These are phyloP conservation scores for Caradrina clavipalpis DNA, from an alignment of 2,888 invertebrate species.

Conservation along the genomic window DNA sequence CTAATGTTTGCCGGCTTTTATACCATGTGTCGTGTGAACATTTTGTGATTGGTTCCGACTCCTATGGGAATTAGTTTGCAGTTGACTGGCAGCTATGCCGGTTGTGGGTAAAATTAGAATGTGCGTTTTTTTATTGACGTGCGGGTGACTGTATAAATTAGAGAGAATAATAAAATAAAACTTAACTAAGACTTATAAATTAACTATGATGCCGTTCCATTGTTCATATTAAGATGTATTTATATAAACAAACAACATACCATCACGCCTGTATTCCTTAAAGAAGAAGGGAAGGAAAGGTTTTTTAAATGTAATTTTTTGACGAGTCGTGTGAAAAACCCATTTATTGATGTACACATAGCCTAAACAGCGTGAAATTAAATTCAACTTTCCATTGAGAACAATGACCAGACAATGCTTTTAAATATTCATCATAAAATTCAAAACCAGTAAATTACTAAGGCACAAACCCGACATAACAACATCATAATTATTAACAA, in stretches of 20 bases:
- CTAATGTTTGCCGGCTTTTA: too few species aligned
- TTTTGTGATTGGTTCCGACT: background rate
- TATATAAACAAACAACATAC: too few species aligned
- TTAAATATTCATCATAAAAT: slow-evolving; percentile 28
- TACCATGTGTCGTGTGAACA: background rate
- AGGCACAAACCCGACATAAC: slow-evolving; percentile 23
- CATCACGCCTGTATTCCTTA: too few species aligned
- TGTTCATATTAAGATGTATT: background rate
- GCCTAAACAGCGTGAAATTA: background rate
- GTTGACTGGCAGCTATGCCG: background rate
- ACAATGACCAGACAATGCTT: slow-evolving; percentile 32
- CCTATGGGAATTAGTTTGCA: slow-evolving; percentile 8
- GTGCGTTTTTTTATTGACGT: background rate
- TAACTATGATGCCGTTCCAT: too few species aligned
- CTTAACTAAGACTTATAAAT: background rate
- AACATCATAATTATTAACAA: slow-evolving; percentile 32
- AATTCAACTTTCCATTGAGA: background rate
- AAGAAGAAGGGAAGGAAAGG: too few species aligned
- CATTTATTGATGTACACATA: too few species aligned
- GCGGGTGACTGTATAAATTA: background rate
- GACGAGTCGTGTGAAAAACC: too few species aligned
- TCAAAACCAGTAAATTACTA: slow-evolving; percentile 25
- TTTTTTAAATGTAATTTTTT: too few species aligned
- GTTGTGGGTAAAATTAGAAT: background rate
- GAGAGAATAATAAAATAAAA: slow-evolving; percentile 7